Conservation (phyloP, 2,888 invertebrate genomes). For the Endomychus coccineus region DNA sequence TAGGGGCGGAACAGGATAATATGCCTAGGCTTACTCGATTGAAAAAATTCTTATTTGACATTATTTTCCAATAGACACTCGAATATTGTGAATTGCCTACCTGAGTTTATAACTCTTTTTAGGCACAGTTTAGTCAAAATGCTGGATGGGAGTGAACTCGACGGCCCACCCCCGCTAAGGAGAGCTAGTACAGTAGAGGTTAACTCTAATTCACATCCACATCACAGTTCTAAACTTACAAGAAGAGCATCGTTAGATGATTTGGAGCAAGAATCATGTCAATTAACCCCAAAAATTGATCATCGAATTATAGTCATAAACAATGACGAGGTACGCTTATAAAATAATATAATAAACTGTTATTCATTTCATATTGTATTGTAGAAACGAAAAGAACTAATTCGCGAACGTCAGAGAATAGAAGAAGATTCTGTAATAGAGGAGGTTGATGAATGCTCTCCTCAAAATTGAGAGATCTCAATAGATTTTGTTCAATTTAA, state of each 20-base stretch:
- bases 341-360: background rate
- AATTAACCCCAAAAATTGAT: conserved; percentile 72
- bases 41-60: too few species aligned
- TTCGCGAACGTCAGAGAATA: conserved; percentile 42
- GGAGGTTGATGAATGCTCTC: conserved; percentile 59
- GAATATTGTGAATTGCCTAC: too few species aligned
- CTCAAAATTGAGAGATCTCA: conserved; percentile 37
- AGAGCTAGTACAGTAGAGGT: conserved; percentile 43
- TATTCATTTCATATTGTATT: conserved; percentile 20
- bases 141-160: conserved; percentile 61
- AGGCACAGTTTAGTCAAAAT: conserved; percentile 74
- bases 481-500: background rate
- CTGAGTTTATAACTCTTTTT: too few species aligned
- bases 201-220: conserved; percentile 30
- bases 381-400: conserved; percentile 53
- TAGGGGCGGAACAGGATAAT: too few species aligned
- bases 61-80: too few species aligned
- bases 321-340: conserved; percentile 59
- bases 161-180: conserved; percentile 64
- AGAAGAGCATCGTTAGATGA: conserved; percentile 73
- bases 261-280: conserved; percentile 73
- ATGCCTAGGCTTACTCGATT: too few species aligned
- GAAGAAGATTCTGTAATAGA: conserved; percentile 67
- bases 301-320: conserved; percentile 70
- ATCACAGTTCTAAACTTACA: conserved; percentile 48